Base-by-base conservation (phyloP, 64 coral and sea anemone genomes). In the Trachythela sp. region DNA sequence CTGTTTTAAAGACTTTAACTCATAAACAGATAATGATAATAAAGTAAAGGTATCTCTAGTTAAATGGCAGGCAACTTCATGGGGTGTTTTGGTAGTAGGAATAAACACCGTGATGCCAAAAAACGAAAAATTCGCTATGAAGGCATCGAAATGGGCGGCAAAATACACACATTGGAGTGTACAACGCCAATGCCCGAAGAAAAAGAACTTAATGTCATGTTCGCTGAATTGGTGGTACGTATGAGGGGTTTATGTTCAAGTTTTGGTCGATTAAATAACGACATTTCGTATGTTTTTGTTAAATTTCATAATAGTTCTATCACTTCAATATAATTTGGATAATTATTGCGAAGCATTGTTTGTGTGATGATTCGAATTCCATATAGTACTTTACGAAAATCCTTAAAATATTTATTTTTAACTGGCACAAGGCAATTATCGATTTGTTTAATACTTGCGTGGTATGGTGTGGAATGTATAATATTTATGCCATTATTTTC, bases 141-240 rank as follows among this genome's bases (percentile, higher is more conserved):
- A 80, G 96, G 96, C 59, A 90, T 99, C 36, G 90, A 94, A 51
- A 71, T 76, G 32, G 75, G 75, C 88, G 87, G 91, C 49, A 48
- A 76, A 84, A 84, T 99, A 85, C 96, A 99, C 32, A 58, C 89
- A 17, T 87, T 99, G 26, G 96, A 99, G 39, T 95, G 94, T 75
- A 91, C 93, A 17, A 34, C 89, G 37, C 96, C 96, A 35, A 99
- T 99, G 96, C 96, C 96, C 30, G 96, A 99, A 86, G 96, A 99
- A 87, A 89, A 92, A 58, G 96, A 99, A 91, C 96, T 99, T 43
- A 99, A 99, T 77, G 86, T 88, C 40, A 99, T 93, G 85, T 99
- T 99, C 85, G 91, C 93, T 2, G 96, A 99, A 58, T 89, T 99
- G 88, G 96, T 99, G 96, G 96, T 99, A 94, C 86, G 93, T 99